Percentiles rank a stretch among this genome's conserved stretches.
These are phyloP conservation scores for Diuraphis noxia DNA, from an alignment of 1,140 invertebrate species.

Conservation along the genomic window DNA sequence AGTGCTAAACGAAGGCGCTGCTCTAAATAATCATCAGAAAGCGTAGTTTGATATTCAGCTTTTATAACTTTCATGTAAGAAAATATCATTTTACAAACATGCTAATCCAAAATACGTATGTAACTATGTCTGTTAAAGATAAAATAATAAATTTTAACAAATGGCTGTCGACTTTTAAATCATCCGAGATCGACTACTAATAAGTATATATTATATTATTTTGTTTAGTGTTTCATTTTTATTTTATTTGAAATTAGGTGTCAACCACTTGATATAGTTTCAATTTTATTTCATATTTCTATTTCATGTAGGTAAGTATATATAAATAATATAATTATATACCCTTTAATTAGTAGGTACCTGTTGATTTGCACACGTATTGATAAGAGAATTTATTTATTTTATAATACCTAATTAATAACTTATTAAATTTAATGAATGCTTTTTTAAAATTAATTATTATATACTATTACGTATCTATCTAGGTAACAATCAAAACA, in stretches of 20 bases:
- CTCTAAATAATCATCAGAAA: too few species aligned
- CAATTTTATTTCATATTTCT: neutral
- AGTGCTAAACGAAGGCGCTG: too few species aligned
- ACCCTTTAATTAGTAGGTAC: neutral
- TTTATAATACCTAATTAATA: too few species aligned
- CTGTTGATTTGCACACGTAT: neutral
- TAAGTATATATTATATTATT: neutral
- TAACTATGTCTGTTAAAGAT: too few species aligned
- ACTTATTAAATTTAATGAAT: neutral
- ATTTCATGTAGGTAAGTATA: neutral
- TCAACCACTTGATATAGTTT: neutral
- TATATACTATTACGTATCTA: neutral
- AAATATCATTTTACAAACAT: too few species aligned
- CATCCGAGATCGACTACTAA: too few species aligned
- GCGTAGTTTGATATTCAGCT: too few species aligned
- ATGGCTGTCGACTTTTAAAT: too few species aligned
- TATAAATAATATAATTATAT: neutral
- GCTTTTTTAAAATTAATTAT: neutral
- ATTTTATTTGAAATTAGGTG: neutral
- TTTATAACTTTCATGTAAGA: too few species aligned
- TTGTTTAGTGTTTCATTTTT: neutral
- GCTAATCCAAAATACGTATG: too few species aligned
- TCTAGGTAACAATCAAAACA: neutral
- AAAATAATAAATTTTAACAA: too few species aligned
- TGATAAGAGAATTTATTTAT: neutral